Percentiles rank a stretch among this genome's conserved stretches.
These are phyloP conservation scores for Orbicella faveolata DNA, from an alignment of 64 coral and sea anemone species.

Conservation along the genomic window DNA sequence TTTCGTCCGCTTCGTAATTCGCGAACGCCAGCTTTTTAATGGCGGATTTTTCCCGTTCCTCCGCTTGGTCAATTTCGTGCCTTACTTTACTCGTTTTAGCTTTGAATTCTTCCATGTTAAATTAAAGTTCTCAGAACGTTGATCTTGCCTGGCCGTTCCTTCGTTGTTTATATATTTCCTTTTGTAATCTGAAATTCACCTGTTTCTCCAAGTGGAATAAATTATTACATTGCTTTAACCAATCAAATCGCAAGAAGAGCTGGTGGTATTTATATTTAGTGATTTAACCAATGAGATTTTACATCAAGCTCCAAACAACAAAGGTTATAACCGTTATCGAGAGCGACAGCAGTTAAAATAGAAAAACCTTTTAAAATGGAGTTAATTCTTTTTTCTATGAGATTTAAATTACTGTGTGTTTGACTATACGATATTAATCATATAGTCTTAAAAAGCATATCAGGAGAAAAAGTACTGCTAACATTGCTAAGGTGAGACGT, in stretches of 20 bases:
- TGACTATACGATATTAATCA: too few relatives aligned
- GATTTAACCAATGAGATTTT: constrained; percentile 1
- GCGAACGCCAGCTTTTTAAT: constrained; percentile 13
- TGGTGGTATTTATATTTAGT: background rate
- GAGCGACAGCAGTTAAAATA: background rate
- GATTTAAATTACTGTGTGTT: too few relatives aligned
- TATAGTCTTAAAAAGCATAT: too few relatives aligned
- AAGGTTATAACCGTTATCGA: background rate
- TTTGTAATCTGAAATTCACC: constrained; percentile 21
- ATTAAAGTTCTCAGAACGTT: background rate
- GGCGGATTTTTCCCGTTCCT: constrained; percentile 42
- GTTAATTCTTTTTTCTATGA: too few relatives aligned
- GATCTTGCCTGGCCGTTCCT: background rate
- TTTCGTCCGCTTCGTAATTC: constrained; percentile 17
- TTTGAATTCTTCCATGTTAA: constrained; percentile 62
- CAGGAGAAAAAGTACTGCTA: too few relatives aligned
- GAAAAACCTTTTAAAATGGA: background rate
- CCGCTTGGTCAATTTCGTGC: constrained; percentile 49
- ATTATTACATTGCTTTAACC: constrained; percentile 17
- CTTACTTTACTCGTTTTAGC: constrained; percentile 37
- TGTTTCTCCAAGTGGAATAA: constrained; percentile 45
- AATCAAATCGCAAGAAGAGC: background rate
- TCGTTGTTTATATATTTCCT: constrained; percentile 18
- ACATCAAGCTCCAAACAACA: background rate
- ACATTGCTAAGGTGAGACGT: too few relatives aligned